Evolutionary conservation across 2,888 invertebrate species (phyloP), one percentile per base, ranked within the genome.

Genomic region (Cyclophora punctaria): DNA sequence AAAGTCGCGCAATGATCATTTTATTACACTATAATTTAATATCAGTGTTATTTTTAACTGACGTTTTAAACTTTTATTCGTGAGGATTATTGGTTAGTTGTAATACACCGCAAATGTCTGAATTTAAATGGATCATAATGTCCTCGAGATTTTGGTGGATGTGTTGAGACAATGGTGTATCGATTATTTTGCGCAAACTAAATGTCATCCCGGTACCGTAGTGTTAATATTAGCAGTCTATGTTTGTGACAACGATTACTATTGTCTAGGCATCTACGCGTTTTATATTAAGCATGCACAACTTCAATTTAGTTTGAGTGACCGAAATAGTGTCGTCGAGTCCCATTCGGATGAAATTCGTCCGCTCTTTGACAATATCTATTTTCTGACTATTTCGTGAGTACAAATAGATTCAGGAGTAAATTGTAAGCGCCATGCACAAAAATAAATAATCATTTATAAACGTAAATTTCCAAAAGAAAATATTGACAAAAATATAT

Each of bases 141-240:
- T 76, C 67, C 69, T 79, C 72, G 66, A 69, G 70, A 75, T 80
- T 83, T 83, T 70, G 70, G 84, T 83, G 80, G 80, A 83, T 80
- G 80, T 85, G 83, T 78, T 83, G 78, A 85, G 85, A 87, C 86
- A 87, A 87, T 87, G 86, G 87, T 86, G 81, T 88, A 88, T 88
- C 85, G 88, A 88, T 88, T 88, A 87, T 86, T 88, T 86, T 86
- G 80, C 82, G 83, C 82, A 80, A 82, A 85, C 81, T 83, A 86
- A 88, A 88, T 87, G 88, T 88, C 88, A 88, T 84, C 85, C 81
- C 84, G 72, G 86, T 82, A 72, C 74, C 80, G 83, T 83, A 78
- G 85, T 85, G 86, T 82, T 88, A 88, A 88, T 88, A 87, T 88
- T 87, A 87, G 88, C 86, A 82, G 79, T 84, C 81, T 85, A 80